Evolutionary conservation across 2,888 invertebrate species (phyloP), one percentile per base, ranked within the genome.

Genomic region (Campaea margaritaria): DNA sequence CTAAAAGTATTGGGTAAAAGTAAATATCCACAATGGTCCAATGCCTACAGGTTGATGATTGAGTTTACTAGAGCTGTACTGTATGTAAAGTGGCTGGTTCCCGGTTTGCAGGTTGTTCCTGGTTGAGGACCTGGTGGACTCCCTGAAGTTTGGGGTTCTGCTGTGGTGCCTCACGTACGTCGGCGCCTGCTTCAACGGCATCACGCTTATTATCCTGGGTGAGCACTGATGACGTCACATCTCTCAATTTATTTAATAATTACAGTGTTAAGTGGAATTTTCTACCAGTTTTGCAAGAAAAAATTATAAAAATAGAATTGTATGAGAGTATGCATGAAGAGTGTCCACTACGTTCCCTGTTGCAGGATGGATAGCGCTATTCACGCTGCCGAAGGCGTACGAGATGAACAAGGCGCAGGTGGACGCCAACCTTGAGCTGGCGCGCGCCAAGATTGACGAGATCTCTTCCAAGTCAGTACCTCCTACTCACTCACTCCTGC

Each of bases 121-220:
- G 78, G 98, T 99, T 77, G 99, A 99, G 87, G 99, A 99, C 93
- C 94, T 99, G 80, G 96, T 99, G 76, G 99, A 99, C 92, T 97
- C 97, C 70, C 94, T 97, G 81, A 97, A 99, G 94, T 99, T 99
- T 92, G 98, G 96, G 75, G 95, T 98, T 74, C 93, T 98, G 80
- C 94, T 99, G 86, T 99, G 99, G 99, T 96, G 97, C 81, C 95
- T 99, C 91, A 99, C 99, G 64, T 99, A 99, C 91, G 94, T 99
- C 81, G 99, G 99, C 82, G 96, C 98, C 79, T 99, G 98, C 97
- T 99, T 99, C 94, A 99, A 99, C 92, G 99, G 99, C 90, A 97
- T 99, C 96, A 99, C 99, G 75, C 95, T 99, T 78, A 96, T 99
- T 84, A 98, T 99, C 84, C 95, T 99, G 83, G 97, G 99, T 98